Evolutionary conservation across 2,113 vertebrate genomes (phyloP).

Genomic region (Microcebus lehilahytsara): DNA sequence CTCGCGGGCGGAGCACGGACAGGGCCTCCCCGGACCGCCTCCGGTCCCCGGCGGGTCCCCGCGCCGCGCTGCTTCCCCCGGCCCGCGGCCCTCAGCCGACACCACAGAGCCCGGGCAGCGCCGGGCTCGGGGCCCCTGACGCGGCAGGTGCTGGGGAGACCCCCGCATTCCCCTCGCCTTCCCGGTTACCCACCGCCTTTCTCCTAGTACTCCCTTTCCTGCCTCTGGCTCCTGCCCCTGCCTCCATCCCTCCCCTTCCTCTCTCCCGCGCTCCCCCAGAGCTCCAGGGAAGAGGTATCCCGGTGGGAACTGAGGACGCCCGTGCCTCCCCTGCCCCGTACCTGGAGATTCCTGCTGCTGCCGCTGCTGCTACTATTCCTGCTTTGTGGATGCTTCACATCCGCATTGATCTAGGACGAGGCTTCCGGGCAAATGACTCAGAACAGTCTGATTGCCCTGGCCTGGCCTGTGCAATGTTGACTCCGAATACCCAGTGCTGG

Average conservation of each 20-base stretch:
- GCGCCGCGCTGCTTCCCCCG: fast-evolving
- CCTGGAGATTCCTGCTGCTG: neutral
- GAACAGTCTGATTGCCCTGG: fast-evolving
- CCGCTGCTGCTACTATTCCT: neutral
- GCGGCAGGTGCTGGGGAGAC: fast-evolving
- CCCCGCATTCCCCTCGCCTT: fast-evolving
- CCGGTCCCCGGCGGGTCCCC: fast-evolving
- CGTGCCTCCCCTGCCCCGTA: fast-evolving
- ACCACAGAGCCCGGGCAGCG: neutral
- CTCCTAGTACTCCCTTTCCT: fast-evolving
- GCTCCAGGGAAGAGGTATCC: fast-evolving
- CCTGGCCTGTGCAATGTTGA: neutral
- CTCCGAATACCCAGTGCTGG: neutral
- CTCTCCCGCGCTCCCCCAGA: fast-evolving
- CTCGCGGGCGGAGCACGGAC: neutral
- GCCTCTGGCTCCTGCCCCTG: neutral
- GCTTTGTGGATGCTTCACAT: neutral
- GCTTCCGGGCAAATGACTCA: neutral
- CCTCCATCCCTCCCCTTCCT: fast-evolving
- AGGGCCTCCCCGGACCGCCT: fast-evolving
- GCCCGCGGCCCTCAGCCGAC: fast-evolving
- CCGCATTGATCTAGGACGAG: neutral
- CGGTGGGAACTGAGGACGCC: fast-evolving
- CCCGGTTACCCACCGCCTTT: fast-evolving
- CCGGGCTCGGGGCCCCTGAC: neutral